A percentile compares a stretch with the other conserved stretches of the same genome.
Evolutionary conservation across 1,140 invertebrate genomes (phyloP).

Genomic region (Notospermus geniculatus): DNA sequence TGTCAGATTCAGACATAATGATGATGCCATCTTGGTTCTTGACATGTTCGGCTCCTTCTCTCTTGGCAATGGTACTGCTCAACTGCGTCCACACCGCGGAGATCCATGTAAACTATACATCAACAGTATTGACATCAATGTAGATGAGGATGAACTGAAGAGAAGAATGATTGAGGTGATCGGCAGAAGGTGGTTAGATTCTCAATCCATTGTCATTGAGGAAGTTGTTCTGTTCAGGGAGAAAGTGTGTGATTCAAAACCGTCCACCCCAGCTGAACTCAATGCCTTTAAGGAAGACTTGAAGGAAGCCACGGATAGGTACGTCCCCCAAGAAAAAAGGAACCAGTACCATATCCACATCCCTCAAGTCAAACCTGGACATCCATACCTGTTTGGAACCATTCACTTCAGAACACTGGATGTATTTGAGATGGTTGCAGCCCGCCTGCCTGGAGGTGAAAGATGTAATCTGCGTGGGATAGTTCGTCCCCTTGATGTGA

Average conservation of each 20-base stretch:
- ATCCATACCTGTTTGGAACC: too few species aligned
- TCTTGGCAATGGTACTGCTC: neutral
- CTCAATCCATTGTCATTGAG: neutral
- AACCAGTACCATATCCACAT: too few species aligned
- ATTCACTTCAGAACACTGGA: too few species aligned
- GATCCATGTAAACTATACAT: neutral
- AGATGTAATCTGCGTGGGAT: too few species aligned
- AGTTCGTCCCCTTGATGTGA: too few species aligned
- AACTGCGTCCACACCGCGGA: neutral
- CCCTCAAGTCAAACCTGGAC: too few species aligned
- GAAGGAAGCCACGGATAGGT: neutral
- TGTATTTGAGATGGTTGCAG: too few species aligned
- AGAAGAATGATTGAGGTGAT: neutral
- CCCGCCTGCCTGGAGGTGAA: too few species aligned
- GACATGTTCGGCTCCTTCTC: neutral
- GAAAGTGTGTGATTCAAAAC: neutral
- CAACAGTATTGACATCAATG: slow-evolving; percentile 1
- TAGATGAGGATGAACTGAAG: slow-evolving; percentile 6
- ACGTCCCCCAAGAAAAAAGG: neutral
- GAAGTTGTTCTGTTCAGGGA: neutral
- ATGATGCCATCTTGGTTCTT: slow-evolving; percentile 1
- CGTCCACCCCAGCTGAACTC: neutral
- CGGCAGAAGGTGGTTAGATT: too few species aligned
- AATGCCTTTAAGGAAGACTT: neutral
- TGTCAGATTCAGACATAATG: slow-evolving; percentile 13